Conservation (phyloP, 2,797 vertebrate genomes). For the Betta splendens region DNA sequence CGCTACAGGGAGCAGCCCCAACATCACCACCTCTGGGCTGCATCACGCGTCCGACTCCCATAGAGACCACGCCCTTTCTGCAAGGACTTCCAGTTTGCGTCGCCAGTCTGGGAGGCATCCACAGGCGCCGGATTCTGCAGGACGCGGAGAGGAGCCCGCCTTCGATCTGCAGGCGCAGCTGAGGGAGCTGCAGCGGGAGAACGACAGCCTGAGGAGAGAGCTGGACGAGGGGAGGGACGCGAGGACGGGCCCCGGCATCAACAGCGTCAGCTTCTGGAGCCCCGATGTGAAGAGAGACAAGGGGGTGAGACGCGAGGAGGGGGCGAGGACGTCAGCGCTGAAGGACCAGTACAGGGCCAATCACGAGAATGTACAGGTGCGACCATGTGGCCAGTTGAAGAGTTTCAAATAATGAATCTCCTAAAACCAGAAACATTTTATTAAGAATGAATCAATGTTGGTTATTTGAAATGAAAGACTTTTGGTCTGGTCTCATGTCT, state of each 20-base stretch:
- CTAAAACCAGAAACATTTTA: not conserved
- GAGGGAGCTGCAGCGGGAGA: slow-evolving; percentile 92
- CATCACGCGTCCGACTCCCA: slow-evolving; percentile 86
- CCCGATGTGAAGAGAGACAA: slow-evolving; percentile 92
- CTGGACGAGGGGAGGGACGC: slow-evolving; percentile 89
- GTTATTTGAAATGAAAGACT: slow-evolving; percentile 7
- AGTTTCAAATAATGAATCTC: slow-evolving; percentile 10
- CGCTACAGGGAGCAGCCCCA: slow-evolving; percentile 92
- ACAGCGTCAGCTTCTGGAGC: slow-evolving; percentile 94
- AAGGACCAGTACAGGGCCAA: slow-evolving; percentile 91
- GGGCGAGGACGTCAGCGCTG: slow-evolving; percentile 84
- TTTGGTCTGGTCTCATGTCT: slow-evolving; percentile 12
- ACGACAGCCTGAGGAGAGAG: slow-evolving; percentile 90
- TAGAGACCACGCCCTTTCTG: slow-evolving; percentile 79
- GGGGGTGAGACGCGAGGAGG: slow-evolving; percentile 89
- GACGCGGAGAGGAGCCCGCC: slow-evolving; percentile 66
- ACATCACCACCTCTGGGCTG: slow-evolving; percentile 89
- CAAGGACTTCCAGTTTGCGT: slow-evolving; percentile 84
- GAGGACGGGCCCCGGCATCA: slow-evolving; percentile 85
- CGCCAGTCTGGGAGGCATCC: slow-evolving; percentile 82
- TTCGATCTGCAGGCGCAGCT: slow-evolving; percentile 91
- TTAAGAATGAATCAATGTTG: not conserved
- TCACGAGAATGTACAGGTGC: slow-evolving; percentile 93
- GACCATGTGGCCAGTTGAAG: slow-evolving; percentile 18
- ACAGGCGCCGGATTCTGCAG: slow-evolving; percentile 35